Percentiles rank a stretch among this genome's conserved stretches.
phyloP scores from a whole-genome alignment of 2,113 vertebrate species.

The Mormyrus lacerda region DNA sequence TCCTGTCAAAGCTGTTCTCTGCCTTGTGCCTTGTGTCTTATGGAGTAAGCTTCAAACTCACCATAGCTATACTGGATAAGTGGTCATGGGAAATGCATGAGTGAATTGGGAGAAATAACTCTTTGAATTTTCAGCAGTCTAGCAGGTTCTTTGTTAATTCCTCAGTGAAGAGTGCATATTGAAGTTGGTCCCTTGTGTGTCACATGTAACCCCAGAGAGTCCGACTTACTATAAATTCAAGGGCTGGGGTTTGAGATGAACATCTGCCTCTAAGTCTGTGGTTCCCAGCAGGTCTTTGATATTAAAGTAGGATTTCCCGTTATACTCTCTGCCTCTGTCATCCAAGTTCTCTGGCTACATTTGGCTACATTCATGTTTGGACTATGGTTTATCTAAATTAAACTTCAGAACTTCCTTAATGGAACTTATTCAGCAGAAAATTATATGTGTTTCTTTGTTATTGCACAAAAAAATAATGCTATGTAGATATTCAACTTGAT shows the following conservation, averaged over 20 bases:
- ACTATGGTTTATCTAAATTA: slow-evolving; percentile 12
- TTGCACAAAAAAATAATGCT: not conserved
- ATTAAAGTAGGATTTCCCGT: not conserved
- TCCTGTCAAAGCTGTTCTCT: not conserved
- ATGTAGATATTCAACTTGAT: not conserved
- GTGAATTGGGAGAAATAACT: not conserved
- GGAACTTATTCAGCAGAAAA: not conserved
- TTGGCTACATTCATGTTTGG: not conserved
- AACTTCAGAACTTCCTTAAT: not conserved
- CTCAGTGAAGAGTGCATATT: not conserved
- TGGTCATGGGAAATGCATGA: not conserved
- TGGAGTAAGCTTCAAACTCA: not conserved
- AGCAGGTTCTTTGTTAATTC: not conserved
- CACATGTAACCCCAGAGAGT: not conserved
- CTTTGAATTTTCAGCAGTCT: not conserved
- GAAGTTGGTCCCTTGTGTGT: not conserved
- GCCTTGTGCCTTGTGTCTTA: not conserved
- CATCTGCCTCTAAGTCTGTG: not conserved
- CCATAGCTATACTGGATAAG: not conserved
- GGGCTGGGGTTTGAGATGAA: not conserved
- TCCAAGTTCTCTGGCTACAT: not conserved
- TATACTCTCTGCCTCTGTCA: not conserved
- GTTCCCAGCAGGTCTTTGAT: not conserved
- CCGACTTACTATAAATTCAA: not conserved
- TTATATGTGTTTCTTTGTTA: not conserved